A percentile compares a stretch with the other conserved stretches of the same genome.
These are phyloP conservation scores for Trichopoda pennipes DNA, from an alignment of 2,888 invertebrate genomes.

Conservation along the genomic window DNA sequence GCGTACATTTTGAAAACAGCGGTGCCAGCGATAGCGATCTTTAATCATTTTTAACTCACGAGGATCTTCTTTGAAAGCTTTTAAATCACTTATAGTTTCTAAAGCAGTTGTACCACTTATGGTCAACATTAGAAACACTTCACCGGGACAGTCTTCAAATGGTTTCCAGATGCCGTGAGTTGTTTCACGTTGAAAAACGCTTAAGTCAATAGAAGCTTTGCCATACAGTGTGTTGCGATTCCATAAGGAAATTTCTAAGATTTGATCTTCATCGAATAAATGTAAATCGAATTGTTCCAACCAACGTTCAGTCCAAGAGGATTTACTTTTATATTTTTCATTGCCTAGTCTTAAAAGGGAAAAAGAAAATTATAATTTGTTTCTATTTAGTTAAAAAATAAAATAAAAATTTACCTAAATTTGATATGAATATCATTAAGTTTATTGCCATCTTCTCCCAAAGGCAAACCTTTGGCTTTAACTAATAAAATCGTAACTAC, in stretches of 20 bases:
- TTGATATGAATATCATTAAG: conserved; percentile 97
- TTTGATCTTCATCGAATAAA: conserved; percentile 96
- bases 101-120: conserved; percentile 97
- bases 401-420: conserved; percentile 88
- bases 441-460: conserved; percentile 91
- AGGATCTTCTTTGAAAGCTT: conserved; percentile 90
- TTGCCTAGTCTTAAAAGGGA: conserved; percentile 89
- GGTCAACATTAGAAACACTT: conserved; percentile 93
- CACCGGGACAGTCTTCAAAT: conserved; percentile 92
- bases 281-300: conserved; percentile 98
- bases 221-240: conserved; percentile 79
- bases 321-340: conserved; percentile 98
- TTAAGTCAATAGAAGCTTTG: conserved; percentile 92
- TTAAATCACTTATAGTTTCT: conserved; percentile 95
- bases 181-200: conserved; percentile 90
- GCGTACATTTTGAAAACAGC: conserved; percentile 87
- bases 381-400: background rate
- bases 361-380: background rate
- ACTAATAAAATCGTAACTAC: conserved; percentile 98
- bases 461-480: conserved; percentile 94
- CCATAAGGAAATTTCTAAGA: conserved; percentile 95
- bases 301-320: conserved; percentile 94
- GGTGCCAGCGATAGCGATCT: conserved; percentile 83
- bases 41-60: conserved; percentile 85
- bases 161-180: conserved; percentile 95